A percentile compares a stretch with the other conserved stretches of the same genome.
phyloP scores from a whole-genome alignment of 2,888 invertebrate species.

The Tiphia femorata region DNA sequence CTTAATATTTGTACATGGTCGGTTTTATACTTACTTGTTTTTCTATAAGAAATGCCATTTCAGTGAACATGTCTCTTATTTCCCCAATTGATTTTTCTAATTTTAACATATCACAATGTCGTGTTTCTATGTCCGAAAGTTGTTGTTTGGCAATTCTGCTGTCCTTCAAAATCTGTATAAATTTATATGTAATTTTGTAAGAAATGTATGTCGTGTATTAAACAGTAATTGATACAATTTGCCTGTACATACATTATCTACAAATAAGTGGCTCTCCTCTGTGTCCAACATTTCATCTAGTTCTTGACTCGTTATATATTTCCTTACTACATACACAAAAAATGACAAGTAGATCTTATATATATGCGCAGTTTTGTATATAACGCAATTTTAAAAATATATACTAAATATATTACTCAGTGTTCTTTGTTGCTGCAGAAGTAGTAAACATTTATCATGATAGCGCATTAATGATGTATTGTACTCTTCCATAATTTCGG shows the following conservation, averaged over 20 bases:
- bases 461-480: conserved; percentile 71
- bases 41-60: conserved; percentile 86
- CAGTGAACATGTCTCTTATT: conserved; percentile 85
- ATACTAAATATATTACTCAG: conserved; percentile 67
- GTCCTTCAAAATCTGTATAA: conserved; percentile 80
- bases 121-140: conserved; percentile 84
- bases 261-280: conserved; percentile 68
- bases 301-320: conserved; percentile 64
- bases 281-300: conserved; percentile 66
- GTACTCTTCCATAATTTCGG: conserved; percentile 71
- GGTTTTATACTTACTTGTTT: conserved; percentile 74
- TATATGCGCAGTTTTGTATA: conserved; percentile 1
- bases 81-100: conserved; percentile 84
- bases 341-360: conserved; percentile 9
- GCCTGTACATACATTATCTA: conserved; percentile 71
- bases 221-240: conserved; percentile 7
- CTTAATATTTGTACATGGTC: not conserved
- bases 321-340: conserved; percentile 51
- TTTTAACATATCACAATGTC: conserved; percentile 85
- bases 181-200: not conserved
- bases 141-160: conserved; percentile 81
- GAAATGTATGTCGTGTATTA: not conserved
- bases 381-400: conserved; percentile 2
- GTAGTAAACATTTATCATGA: conserved; percentile 70
- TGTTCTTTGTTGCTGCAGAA: conserved; percentile 73